Conservation (phyloP, 2,113 vertebrate species). For the Lutjanus erythropterus region DNA sequence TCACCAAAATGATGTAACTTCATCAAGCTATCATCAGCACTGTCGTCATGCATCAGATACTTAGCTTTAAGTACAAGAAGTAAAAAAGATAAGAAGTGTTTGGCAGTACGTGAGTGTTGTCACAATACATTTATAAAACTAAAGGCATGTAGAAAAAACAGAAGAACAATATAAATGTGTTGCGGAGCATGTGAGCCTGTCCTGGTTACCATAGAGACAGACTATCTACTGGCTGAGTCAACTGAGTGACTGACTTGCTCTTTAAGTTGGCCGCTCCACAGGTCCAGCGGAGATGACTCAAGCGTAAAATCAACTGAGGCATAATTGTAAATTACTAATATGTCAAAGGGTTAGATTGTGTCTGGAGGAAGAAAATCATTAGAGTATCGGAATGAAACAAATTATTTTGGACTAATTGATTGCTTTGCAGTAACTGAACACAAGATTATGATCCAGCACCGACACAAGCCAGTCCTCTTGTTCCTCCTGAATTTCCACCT, state of each 20-base stretch:
- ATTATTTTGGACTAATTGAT: slow-evolving; percentile 17
- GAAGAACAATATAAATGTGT: slow-evolving; percentile 54
- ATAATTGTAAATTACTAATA: slow-evolving; percentile 52
- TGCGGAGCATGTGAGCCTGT: slow-evolving; percentile 53
- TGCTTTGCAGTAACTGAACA: slow-evolving; percentile 22
- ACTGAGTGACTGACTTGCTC: slow-evolving; percentile 74
- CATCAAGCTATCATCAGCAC: not conserved
- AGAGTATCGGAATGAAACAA: slow-evolving; percentile 15
- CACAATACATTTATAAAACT: not conserved
- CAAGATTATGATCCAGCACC: not conserved
- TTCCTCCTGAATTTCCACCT: slow-evolving; percentile 43
- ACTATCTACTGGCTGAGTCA: slow-evolving; percentile 71
- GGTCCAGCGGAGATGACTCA: slow-evolving; percentile 60
- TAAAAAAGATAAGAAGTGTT: not conserved
- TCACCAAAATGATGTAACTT: not conserved
- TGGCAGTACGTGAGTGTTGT: not conserved
- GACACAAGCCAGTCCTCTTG: not conserved
- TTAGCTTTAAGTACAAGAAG: not conserved
- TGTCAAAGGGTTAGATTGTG: slow-evolving; percentile 34
- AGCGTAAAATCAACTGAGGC: slow-evolving; percentile 42
- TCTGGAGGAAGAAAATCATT: slow-evolving; percentile 13
- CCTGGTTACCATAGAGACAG: slow-evolving; percentile 81
- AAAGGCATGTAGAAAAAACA: slow-evolving; percentile 18
- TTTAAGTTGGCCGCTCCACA: slow-evolving; percentile 66
- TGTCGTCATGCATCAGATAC: not conserved